Conservation (phyloP, 2,797 vertebrate species). For the Sebastes melanostomus region DNA sequence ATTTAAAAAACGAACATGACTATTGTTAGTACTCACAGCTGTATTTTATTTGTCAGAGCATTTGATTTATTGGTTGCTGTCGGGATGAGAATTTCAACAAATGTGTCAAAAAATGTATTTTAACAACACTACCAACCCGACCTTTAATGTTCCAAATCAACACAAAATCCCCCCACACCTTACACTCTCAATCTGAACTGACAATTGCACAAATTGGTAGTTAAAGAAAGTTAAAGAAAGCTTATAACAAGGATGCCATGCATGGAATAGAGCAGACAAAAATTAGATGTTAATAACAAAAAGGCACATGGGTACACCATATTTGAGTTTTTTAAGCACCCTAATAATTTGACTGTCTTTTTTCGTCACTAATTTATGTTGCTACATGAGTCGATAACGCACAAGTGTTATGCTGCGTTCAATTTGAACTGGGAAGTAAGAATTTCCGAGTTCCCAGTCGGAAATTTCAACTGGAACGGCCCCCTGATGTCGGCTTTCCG, state of each 20-base stretch:
- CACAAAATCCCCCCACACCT: background rate
- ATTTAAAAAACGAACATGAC: fast-evolving
- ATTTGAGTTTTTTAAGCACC: background rate
- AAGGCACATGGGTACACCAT: background rate
- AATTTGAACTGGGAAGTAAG: too few species aligned
- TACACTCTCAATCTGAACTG: background rate
- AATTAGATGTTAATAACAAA: background rate
- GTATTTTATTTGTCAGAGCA: too few species aligned
- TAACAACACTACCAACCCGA: background rate
- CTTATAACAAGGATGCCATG: background rate
- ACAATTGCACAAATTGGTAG: background rate
- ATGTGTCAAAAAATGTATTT: too few species aligned
- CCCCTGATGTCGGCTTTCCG: too few species aligned
- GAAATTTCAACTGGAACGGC: too few species aligned
- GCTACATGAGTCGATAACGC: background rate
- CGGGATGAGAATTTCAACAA: too few species aligned
- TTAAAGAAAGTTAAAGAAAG: background rate
- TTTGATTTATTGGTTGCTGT: too few species aligned
- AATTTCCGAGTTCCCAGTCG: too few species aligned
- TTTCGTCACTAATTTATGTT: background rate
- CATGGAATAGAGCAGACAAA: background rate
- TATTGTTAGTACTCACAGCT: too few species aligned
- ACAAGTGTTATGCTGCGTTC: too few species aligned
- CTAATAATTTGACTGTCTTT: background rate
- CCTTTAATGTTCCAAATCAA: background rate